Conservation (phyloP, 2,888 invertebrate genomes). For the Seira musarum region DNA sequence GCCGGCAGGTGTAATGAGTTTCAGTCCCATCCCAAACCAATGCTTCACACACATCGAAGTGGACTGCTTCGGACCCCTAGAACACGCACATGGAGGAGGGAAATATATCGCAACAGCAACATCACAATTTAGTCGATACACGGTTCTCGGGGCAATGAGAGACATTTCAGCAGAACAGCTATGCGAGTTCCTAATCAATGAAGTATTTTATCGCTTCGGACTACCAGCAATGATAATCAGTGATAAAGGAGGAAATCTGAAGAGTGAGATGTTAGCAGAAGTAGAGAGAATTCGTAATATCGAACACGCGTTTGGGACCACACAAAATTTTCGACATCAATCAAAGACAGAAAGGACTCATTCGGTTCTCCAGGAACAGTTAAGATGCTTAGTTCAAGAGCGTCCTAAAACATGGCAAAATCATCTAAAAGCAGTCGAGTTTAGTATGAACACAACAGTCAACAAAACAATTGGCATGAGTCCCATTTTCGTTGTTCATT, state of each 20-base stretch:
- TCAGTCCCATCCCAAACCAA: background rate
- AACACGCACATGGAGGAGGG: background rate
- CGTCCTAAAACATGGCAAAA: background rate
- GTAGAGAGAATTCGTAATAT: background rate
- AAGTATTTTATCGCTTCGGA: background rate
- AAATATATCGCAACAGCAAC: background rate
- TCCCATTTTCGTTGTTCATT: too few relatives aligned
- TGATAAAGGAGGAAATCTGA: too few relatives aligned
- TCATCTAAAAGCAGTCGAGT: background rate
- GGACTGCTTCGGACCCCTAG: background rate
- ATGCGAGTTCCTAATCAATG: background rate
- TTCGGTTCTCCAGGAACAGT: background rate
- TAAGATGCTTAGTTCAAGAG: background rate
- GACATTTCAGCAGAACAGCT: conserved; percentile 16
- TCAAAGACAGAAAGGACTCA: conserved; percentile 12
- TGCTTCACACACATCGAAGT: background rate
- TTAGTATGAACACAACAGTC: background rate
- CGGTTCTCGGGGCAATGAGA: background rate
- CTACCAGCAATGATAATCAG: too few relatives aligned
- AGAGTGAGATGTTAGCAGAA: too few relatives aligned
- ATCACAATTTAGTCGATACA: background rate
- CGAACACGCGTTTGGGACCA: background rate
- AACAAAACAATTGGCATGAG: too few relatives aligned
- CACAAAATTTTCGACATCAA: too few relatives aligned
- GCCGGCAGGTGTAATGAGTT: background rate